Evolutionary conservation across 2,797 vertebrate genomes (phyloP).

Genomic region (Mastacembelus armatus): DNA sequence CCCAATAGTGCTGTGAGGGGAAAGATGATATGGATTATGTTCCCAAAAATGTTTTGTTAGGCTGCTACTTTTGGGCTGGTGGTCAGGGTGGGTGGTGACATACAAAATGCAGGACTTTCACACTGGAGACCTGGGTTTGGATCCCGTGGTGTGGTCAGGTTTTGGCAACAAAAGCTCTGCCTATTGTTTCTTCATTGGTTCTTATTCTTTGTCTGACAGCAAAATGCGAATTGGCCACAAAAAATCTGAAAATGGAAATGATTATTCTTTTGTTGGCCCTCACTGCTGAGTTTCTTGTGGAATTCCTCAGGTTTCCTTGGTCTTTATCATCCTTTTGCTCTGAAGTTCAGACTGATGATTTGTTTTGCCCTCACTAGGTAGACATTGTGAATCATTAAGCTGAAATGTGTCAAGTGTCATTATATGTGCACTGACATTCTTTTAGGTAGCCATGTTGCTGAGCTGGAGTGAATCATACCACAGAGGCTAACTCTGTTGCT

Average conservation of each 20-base stretch:
- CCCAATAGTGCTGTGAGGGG: too few species aligned
- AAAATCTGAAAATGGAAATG: too few species aligned
- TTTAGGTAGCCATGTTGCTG: constrained; percentile 28
- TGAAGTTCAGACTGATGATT: neutral
- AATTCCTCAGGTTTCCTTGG: neutral
- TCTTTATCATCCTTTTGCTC: neutral
- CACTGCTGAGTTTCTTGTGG: neutral
- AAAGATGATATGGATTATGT: too few species aligned
- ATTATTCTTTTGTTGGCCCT: too few species aligned
- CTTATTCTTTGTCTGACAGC: too few species aligned
- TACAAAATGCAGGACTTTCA: too few species aligned
- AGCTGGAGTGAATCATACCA: constrained; percentile 47
- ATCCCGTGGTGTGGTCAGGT: too few species aligned
- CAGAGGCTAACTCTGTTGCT: constrained; percentile 48
- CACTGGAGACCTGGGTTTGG: neutral
- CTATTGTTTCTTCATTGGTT: too few species aligned
- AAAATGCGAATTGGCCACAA: neutral
- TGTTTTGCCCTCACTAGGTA: constrained; percentile 1
- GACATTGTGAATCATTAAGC: constrained; percentile 13
- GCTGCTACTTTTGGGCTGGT: too few species aligned
- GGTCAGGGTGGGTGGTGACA: too few species aligned
- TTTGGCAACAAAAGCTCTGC: too few species aligned
- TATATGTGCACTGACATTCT: constrained; percentile 15
- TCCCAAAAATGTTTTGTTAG: too few species aligned
- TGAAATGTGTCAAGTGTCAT: constrained; percentile 25